Evolutionary conservation across 2,113 vertebrate species (phyloP), one percentile per base, ranked within the genome.

Genomic region (Ondatra zibethicus): DNA sequence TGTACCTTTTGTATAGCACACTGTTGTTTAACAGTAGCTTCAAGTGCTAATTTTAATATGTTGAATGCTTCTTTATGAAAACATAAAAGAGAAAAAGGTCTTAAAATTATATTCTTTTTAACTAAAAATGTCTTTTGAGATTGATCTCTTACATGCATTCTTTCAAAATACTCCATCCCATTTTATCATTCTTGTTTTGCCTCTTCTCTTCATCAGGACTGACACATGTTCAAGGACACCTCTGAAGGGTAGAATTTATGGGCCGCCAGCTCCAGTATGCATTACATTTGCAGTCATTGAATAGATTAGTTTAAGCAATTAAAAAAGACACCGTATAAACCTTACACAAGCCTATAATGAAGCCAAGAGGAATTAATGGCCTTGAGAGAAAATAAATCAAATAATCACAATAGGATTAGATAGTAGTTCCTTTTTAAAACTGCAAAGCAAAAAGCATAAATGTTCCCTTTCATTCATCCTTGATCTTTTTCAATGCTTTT

Each of bases 251-350:
- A 55, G 92, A 84, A 97, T 97, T 98, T 96, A 93, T 93, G 92
- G 91, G 94, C 93, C 96, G 84, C 52, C 91, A 95, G 55, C 96
- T 94, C 73, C 81, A 12, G 0, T 94, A 27, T 93, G 19, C 72
- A 65, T 96, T 96, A 96, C 55, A 73, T 97, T 98, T 92, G 93
- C 96, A 91, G 95, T 92, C 88, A 98, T 95, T 98, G 92, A 97
- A 66, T 97, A 98, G 97, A 97, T 96, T 97, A 92, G 42, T 97
- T 98, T 96, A 96, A 93, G 80, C 78, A 97, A 97, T 98, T 98
- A 97, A 98, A 98, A 98, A 82, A 97, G 90, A 97, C 95, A 97
- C 97, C 96, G 87, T 97, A 89, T 97, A 96, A 97, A 87, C 82
- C 77, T 96, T 94, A 88, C 91, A 92, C 72, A 97, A 97, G 75